phyloP scores from a whole-genome alignment of 1,140 invertebrate genomes.

The Lasioglossum baleicum region DNA sequence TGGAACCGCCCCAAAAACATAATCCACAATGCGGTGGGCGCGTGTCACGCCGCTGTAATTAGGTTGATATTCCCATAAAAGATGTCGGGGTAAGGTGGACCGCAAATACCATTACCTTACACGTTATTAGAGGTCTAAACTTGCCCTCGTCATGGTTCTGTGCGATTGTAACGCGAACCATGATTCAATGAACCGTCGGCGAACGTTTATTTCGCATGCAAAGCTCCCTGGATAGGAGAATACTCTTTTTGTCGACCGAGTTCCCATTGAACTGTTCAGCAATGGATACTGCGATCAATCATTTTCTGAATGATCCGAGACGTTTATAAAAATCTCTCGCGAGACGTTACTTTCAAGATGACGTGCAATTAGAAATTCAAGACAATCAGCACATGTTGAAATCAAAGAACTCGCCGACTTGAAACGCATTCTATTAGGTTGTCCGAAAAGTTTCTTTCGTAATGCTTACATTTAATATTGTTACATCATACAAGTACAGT shows the following conservation, averaged over 20 bases:
- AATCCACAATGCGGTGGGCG: slow-evolving; percentile 52
- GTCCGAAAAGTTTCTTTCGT: no score
- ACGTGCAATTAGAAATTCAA: not conserved
- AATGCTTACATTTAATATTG: no score
- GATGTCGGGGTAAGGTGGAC: slow-evolving; percentile 56
- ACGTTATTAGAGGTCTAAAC: slow-evolving; percentile 39
- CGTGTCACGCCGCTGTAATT: slow-evolving; percentile 49
- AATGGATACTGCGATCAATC: not conserved
- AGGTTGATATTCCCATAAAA: slow-evolving; percentile 57
- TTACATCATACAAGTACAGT: no score
- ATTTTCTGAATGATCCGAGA: not conserved
- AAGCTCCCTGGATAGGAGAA: no score
- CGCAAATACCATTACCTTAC: slow-evolving; percentile 57
- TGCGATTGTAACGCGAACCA: slow-evolving; percentile 18
- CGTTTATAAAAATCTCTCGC: no score
- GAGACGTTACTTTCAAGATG: no score
- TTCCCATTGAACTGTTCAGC: not conserved
- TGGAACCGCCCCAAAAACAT: slow-evolving; percentile 43
- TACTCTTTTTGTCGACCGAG: not conserved
- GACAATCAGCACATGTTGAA: no score
- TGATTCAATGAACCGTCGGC: not conserved
- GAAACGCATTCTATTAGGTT: no score
- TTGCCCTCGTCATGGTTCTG: slow-evolving; percentile 16
- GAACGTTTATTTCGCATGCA: not conserved
- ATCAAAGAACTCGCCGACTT: no score